Base-by-base conservation (phyloP, 2,113 vertebrate species). In the Talpa occidentalis region DNA sequence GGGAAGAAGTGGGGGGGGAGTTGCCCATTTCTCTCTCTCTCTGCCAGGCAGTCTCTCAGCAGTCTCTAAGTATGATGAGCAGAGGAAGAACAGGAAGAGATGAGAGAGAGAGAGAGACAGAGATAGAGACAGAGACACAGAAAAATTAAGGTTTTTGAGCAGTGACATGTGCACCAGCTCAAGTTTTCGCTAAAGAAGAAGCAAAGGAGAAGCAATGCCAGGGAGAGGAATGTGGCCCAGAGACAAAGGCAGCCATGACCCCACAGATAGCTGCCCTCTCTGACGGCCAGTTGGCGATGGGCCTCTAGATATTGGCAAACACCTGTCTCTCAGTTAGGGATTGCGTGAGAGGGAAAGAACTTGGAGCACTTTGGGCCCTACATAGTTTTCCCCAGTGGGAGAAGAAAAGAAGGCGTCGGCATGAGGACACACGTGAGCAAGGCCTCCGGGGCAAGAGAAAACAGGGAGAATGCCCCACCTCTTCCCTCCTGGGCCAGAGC, bases 391-490 rank as follows among this genome's bases (percentile, higher is more conserved):
- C 49, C 0, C 74, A 60, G 62, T 3, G 7, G 8, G 6, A 28
- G 40, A 40, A 42, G 67, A 24, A 44, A 60, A 11, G 42, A 35
- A 42, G 28, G 5, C 5, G 35, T 42, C 17, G 8, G 78, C 19
- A 35, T 0, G 3, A 82, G 64, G 66, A 19, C n/a, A 56, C 1
- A 6, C 5, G 8, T 6, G 10, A 66, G 44, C 14, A 26, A n/a
- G 21, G 32, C 15, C 28, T 0, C 0, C 82, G 2, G 15, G 76
- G 30, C 3, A 2, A 15, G 26, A 62, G 32, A 49, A 35, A 52
- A 21, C 4, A 22, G 12, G 0, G 6, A 9, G 49, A 44, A 32
- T 0, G 0, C 30, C 10, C 30, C 3, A 7, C 2, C 7, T 26
- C 9, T 17, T 54, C 42, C 17, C 42, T 60, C 64, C 35, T 1